Base-by-base conservation (phyloP, 2,888 invertebrate genomes). In the Torymus tubicola region DNA sequence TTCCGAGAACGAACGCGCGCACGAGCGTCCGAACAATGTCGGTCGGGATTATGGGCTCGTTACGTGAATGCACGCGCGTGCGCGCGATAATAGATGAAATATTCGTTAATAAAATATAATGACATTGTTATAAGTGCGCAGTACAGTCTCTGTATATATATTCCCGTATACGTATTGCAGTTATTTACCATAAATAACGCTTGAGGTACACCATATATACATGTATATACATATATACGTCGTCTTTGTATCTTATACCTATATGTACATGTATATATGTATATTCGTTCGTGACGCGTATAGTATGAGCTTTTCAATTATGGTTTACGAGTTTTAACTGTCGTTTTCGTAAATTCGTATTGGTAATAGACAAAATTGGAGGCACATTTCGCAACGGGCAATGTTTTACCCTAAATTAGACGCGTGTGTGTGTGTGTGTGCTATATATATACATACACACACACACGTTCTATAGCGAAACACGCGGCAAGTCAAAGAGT, bases 391-490 rank as follows among this genome's bases (percentile, higher is more conserved):
- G 70, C 42, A 58, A 58, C 18, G 58, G 18, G 60, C 70, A 12
- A 71, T 60, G 60, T 50, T 60, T 71, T 52, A 71, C 12, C 60
- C 42, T 71, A 71, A 71, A 60, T 60, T 71, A 60, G 70, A 71
- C 60, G 24, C 11, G 60, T 18, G n/a, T 18, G 16, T n/a, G 60
- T 50, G 24, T 11, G 60, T 18, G n/a, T 18, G 16, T n/a, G 60
- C 16, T 16, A 60, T 18, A 18, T 18, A 1, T 21, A 2, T 2
- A 2, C 21, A 21, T 2, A 21, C 21, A 1, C 2, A 2, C 21
- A 2, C 21, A 21, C 21, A 21, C 21, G 21, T 21, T 21, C 21
- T 21, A 21, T 16, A 11, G 2, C 24, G 31, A 42, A 42, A 42
- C 42, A 1, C 5, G 42, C 42, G 42, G 42, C 42, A 8, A 42